Evolutionary conservation across 2,888 invertebrate species (phyloP).

Genomic region (Xylota segnis): DNA sequence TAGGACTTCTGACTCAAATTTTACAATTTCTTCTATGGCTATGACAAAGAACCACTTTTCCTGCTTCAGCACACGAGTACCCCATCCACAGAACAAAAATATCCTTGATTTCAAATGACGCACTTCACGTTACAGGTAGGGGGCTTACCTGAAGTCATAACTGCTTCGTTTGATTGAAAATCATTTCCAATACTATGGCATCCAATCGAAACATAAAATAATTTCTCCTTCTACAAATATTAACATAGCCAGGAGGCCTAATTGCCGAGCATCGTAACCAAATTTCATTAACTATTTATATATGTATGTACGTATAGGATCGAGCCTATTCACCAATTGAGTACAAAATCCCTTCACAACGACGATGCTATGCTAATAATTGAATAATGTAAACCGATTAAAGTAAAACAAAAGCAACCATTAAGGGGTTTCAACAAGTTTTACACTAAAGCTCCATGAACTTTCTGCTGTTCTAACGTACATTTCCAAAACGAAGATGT

Average conservation of each 20-base stretch:
- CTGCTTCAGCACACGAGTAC: no score
- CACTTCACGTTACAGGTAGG: no score
- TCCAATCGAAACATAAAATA: no score
- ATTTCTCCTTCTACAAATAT: no score
- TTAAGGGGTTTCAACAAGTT: constrained; percentile 39
- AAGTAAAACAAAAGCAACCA: constrained; percentile 37
- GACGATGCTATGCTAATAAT: constrained; percentile 6
- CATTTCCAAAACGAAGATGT: neutral
- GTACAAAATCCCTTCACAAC: neutral
- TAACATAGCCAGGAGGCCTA: neutral
- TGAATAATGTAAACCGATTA: constrained; percentile 44
- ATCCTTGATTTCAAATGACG: no score
- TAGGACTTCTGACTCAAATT: no score
- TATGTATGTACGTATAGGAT: neutral
- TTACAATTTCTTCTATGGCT: no score
- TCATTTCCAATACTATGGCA: no score
- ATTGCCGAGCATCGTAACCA: neutral
- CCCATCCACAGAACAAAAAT: no score
- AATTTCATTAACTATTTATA: neutral
- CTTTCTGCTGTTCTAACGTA: neutral
- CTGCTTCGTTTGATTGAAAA: no score
- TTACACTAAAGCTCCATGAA: constrained; percentile 9
- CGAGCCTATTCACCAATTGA: neutral
- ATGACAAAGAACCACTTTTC: no score
- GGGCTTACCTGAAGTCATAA: no score